A percentile compares a stretch with the other conserved stretches of the same genome.
phyloP scores from a whole-genome alignment of 37 sponge, comb jelly and placozoan species.

The Bolinopsis microptera region DNA sequence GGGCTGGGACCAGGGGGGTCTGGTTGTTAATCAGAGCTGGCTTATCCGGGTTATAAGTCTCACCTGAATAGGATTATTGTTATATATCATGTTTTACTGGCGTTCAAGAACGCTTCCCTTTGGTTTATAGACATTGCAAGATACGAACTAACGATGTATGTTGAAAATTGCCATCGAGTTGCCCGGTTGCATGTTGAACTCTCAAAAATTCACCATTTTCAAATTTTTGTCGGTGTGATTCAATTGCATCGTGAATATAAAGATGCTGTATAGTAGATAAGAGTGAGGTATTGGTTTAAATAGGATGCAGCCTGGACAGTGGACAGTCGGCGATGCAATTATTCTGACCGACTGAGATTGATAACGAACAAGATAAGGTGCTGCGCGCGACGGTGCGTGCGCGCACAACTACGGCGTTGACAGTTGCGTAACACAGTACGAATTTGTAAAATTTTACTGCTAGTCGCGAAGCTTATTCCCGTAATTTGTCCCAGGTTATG shows the following conservation, averaged over 20 bases:
- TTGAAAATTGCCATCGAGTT: not conserved
- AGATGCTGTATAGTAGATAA: too few relatives aligned
- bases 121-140: not conserved
- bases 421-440: not conserved
- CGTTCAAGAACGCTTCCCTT: not conserved
- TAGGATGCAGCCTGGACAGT: too few relatives aligned
- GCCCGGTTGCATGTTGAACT: too few relatives aligned
- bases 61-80: not conserved
- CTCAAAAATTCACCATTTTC: too few relatives aligned
- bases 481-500: not conserved
- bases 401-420: not conserved
- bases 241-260: too few relatives aligned
- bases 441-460: not conserved
- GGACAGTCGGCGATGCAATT: too few relatives aligned
- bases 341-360: too few relatives aligned
- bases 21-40: constrained; percentile 4
- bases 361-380: too few relatives aligned
- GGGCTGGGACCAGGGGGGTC: not conserved
- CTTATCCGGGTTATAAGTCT: constrained; percentile 18
- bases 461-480: not conserved
- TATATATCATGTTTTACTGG: not conserved
- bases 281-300: too few relatives aligned
- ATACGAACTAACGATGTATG: not conserved
- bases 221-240: too few relatives aligned
- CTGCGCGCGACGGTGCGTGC: too few relatives aligned